Base-by-base conservation (phyloP, 2,113 vertebrate genomes). In the Oreochromis niloticus region DNA sequence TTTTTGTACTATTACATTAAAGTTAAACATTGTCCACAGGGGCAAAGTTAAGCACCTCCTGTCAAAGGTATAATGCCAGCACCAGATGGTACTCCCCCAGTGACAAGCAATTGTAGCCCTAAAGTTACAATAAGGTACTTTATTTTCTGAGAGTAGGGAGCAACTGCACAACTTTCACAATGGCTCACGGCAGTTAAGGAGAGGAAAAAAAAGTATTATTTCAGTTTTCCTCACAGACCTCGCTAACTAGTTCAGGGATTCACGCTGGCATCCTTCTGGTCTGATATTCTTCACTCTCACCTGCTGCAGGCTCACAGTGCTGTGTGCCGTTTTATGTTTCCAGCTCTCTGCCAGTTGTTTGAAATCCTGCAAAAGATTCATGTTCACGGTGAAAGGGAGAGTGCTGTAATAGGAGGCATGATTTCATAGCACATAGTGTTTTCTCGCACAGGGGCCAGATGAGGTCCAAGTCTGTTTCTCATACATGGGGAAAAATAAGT, bases 361-460 rank as follows among this genome's bases (percentile, higher is more conserved):
- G 78, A 87, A 90, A 86, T 80, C 55, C 56, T 54, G 81, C 46
- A 55, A 63, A 83, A 75, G 86, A 48, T 85, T 61, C 66, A 52
- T 46, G 71, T 50, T 87, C 55, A 52, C 2, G 6, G 68, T 59
- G 81, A 86, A 68, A 87, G 81, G 41, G 61, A 81, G 81, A 83
- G 32, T 22, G 52, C 55, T 84, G 78, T 84, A 81, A 88, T 86
- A 50, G 80, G 82, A 81, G 43, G 52, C 34, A 17, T 66, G 80
- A 17, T 85, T 84, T 91, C 50, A 86, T 63, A 56, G 71, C 24
- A 39, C 59, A 56, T 59, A 54, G 78, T 43, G 87, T 87, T 90
- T 79, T 61, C 39, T 80, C 39, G 3, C 89, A 81, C 71, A n/a
- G 63, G 78, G 85, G 39, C 56, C 85, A 93, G 54, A 91, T 81